phyloP scores from a whole-genome alignment of 2,797 vertebrate species.

The Rallus crepitans region DNA sequence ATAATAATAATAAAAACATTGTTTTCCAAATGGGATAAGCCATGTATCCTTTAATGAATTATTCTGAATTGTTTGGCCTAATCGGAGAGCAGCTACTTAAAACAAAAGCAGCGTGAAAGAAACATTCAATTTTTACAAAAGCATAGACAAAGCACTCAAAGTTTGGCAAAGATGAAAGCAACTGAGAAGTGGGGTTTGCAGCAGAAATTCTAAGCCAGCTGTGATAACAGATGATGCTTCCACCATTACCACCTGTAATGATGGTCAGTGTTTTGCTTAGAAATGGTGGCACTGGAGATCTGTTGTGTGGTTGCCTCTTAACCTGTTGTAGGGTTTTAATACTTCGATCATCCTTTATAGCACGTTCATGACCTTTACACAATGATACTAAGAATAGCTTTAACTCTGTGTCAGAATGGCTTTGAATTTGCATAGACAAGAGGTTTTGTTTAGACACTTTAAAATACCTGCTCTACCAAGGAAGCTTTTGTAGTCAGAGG shows the following conservation, averaged over 20 bases:
- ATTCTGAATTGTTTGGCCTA: neutral
- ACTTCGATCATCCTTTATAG: neutral
- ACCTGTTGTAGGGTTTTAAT: neutral
- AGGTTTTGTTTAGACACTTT: slow-evolving; percentile 43
- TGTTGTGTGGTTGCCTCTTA: neutral
- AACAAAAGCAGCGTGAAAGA: neutral
- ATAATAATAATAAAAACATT: neutral
- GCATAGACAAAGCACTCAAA: neutral
- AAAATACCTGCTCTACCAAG: neutral
- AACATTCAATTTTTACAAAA: neutral
- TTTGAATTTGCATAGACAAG: slow-evolving; percentile 42
- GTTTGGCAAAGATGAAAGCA: neutral
- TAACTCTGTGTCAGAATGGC: slow-evolving; percentile 25
- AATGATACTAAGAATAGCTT: slow-evolving; percentile 19
- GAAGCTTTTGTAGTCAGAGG: slow-evolving; percentile 50
- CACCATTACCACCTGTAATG: neutral
- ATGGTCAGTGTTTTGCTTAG: neutral
- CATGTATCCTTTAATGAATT: neutral
- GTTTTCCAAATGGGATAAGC: neutral
- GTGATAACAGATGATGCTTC: neutral
- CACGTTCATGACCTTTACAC: slow-evolving; percentile 35
- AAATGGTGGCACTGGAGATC: neutral
- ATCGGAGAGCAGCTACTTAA: neutral
- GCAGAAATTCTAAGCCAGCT: neutral
- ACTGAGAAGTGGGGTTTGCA: neutral